Base-by-base conservation (phyloP, 2,888 invertebrate species). In the Tridacna gigas region DNA sequence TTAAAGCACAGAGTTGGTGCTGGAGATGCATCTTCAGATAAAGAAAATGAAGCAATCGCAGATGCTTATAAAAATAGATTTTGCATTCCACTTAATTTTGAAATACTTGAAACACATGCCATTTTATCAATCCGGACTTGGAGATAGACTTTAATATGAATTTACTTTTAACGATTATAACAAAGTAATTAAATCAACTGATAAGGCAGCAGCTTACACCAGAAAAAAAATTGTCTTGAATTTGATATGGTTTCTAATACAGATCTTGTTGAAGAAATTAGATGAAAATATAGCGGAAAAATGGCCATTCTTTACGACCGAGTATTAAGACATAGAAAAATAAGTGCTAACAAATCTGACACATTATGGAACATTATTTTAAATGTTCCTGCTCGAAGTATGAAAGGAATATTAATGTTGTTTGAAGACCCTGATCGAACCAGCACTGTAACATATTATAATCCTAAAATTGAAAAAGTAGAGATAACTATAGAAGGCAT, bases 341-440 rank as follows among this genome's bases (percentile, higher is more conserved):
- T 80, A 76, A 47, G 61, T 5, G 83, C 81, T 63, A 80, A 84
- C 60, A 88, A 86, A 81, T 61, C 65, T 61, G 87, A 89, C 56
- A 79, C 81, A 26, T 76, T 86, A 5, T 89, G 88, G 84, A 89
- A 86, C 48, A 79, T 89, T 12, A 85, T 83, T 48, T 45, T 88
- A 12, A 89, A 83, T 81, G 82, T 85, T 4, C 83, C 84, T 0
- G 84, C 84, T 45, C 18, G 84, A 61, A n/a, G n/a, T 71, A 89
- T 86, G 89, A 86, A 85, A 76, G 88, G 84, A n/a, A 86, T 88
- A 65, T 66, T 86, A 15, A 80, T 88, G 82, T 25, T 86, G 25
- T 86, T 86, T 65, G 86, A 84, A 77, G 85, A 83, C 56, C 85
- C 74, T 15, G 67, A 67, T 26, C 22, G 48, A 48, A 63, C 75